Conservation (phyloP, 2,113 vertebrate species). For the Hippocampus guttulatus region DNA sequence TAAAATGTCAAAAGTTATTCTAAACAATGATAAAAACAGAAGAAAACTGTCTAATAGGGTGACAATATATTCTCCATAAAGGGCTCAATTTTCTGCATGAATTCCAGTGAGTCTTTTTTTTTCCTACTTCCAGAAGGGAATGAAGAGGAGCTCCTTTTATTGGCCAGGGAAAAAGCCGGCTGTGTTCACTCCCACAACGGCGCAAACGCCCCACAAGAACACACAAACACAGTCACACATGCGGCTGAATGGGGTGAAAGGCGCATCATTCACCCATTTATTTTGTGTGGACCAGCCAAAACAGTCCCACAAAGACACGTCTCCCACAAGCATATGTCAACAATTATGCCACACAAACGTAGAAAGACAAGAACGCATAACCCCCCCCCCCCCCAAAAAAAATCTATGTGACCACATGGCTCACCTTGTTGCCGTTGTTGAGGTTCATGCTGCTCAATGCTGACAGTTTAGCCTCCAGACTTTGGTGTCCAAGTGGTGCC, state of each 20-base stretch:
- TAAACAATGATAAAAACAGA: background rate
- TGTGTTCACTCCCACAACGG: too few relatives aligned
- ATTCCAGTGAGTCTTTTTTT: too few relatives aligned
- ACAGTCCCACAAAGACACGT: background rate
- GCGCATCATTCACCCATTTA: too few relatives aligned
- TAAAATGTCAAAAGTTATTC: too few relatives aligned
- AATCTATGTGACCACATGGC: background rate
- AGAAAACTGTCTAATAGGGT: too few relatives aligned
- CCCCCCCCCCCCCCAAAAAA: background rate
- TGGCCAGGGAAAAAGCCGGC: too few relatives aligned
- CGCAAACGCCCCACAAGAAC: too few relatives aligned
- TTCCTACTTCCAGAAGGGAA: too few relatives aligned
- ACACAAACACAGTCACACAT: background rate
- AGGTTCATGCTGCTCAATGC: slow-evolving; percentile 85
- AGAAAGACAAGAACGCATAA: background rate
- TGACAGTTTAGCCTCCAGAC: slow-evolving; percentile 86
- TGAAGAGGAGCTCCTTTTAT: too few relatives aligned
- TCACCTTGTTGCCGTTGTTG: slow-evolving; percentile 97
- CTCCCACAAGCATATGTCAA: background rate
- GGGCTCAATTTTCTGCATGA: background rate
- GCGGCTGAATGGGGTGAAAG: background rate
- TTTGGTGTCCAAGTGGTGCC: slow-evolving; percentile 38
- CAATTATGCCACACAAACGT: background rate
- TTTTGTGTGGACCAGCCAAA: background rate
- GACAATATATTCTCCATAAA: background rate